Base-by-base conservation (phyloP, 2,113 vertebrate genomes). In the Petromus typicus region DNA sequence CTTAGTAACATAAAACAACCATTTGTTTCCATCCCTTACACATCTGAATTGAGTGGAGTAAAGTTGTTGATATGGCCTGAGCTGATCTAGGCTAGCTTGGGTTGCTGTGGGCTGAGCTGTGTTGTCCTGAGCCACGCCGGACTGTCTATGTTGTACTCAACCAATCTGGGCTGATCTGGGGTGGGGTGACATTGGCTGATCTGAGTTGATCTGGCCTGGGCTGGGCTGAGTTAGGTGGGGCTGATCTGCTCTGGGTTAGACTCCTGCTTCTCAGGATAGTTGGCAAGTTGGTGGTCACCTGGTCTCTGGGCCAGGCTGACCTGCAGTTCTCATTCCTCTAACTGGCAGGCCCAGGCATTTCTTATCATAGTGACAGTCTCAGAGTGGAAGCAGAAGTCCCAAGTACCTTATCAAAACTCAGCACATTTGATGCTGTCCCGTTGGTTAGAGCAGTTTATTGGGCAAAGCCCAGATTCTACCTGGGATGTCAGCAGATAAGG, bases 11-110 rank as follows among this genome's bases (percentile, higher is more conserved):
- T 87, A 12, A 83, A 63, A 18, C 32, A 32, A 18, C 43, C 10
- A 2, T 54, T 48, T 17, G 25, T n/a, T 43, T 51, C 48, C 5
- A 3, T 32, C 17, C 5, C 11, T 51, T 16, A 7, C 0, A 1
- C 9, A 2, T 8, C 34, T 22, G 3, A 34, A 25, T 23, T 54
- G 64, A 7, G 40, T n/a, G 64, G 66, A 56, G 40, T 34, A 9
- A 23, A 40, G 6, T 51, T 48, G 2, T 27, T 69, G 92, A 64
- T 3, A 56, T 40, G 76, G 32, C 2, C 22, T 67, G 32, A 48
- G 34, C 34, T 67, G 20, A 11, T 54, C 34, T 27, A 45, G 43
- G 61, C 5, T 66, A 32, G 3, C 16, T 8, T 37, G 45, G 32
- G 13, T 57, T 54, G 30, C 3, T 25, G 23, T 25, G 34, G 11